phyloP scores from a whole-genome alignment of 2,888 invertebrate genomes.

The Caenorhabditis parvicauda region DNA sequence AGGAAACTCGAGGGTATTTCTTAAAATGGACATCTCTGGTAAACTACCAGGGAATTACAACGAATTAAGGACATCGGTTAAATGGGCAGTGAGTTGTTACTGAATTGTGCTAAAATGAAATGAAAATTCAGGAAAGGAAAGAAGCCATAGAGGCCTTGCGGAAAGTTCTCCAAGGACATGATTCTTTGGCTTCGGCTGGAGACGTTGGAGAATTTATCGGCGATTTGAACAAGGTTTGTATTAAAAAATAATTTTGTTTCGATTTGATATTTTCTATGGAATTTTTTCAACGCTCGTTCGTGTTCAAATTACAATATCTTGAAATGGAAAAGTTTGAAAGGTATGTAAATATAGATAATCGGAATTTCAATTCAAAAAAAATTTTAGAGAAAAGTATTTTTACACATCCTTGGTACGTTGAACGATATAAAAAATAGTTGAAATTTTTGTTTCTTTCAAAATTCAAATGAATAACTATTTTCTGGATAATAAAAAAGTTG shows the following conservation, averaged over 20 bases:
- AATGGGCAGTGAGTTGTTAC: no score
- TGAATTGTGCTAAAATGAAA: neutral
- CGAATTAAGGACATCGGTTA: no score
- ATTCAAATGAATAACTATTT: no score
- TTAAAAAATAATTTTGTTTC: slow-evolving; percentile 4
- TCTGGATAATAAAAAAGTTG: neutral
- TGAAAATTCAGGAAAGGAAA: slow-evolving; percentile 74
- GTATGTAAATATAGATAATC: no score
- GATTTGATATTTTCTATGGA: neutral
- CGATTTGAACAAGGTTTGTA: slow-evolving; percentile 78
- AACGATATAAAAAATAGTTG: neutral
- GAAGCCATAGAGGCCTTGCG: slow-evolving; percentile 77
- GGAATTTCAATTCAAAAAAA: no score
- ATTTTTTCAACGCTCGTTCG: no score
- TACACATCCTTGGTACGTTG: no score
- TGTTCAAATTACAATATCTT: no score
- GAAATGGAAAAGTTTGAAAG: no score
- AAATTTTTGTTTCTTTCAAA: neutral
- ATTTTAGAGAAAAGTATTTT: neutral
- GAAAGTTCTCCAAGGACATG: slow-evolving; percentile 66
- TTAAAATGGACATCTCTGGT: no score
- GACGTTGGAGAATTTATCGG: slow-evolving; percentile 87
- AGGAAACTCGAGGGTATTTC: no score
- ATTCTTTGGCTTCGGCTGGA: slow-evolving; percentile 79
- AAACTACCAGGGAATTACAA: no score